Evolutionary conservation across 2,113 vertebrate genomes (phyloP).

Genomic region (Chrysochloris asiatica): DNA sequence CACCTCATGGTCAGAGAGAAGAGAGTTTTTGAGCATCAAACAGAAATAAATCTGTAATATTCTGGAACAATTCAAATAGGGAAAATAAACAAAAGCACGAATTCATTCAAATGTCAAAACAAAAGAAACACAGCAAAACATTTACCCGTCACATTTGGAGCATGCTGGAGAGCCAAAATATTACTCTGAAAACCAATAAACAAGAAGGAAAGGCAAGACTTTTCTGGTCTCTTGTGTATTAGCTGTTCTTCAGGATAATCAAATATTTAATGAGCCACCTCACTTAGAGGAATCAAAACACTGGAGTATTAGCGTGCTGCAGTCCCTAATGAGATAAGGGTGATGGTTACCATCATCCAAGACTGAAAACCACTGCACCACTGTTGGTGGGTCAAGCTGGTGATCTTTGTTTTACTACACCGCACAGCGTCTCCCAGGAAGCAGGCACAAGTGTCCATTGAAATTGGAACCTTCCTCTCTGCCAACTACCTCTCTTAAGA

Average conservation of each 20-base stretch:
- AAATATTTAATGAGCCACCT: neutral
- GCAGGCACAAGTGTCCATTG: too few relatives aligned
- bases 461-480: neutral
- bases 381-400: neutral
- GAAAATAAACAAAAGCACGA: neutral
- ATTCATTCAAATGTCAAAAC: neutral
- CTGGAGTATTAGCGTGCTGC: neutral
- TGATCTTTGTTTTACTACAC: neutral
- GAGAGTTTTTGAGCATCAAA: neutral
- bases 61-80: neutral
- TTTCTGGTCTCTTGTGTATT: neutral
- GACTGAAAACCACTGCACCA: neutral
- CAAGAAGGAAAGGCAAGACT: neutral
- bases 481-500: neutral
- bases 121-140: neutral
- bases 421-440: neutral
- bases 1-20: neutral
- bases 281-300: neutral
- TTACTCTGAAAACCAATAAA: neutral
- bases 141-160: neutral
- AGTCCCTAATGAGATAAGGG: neutral
- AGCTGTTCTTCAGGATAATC: neutral
- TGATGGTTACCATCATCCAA: neutral
- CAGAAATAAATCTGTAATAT: neutral
- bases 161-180: neutral